Evolutionary conservation across 2,888 invertebrate genomes (phyloP), one percentile per base, ranked within the genome.

Genomic region (Coleophora flavipennella): DNA sequence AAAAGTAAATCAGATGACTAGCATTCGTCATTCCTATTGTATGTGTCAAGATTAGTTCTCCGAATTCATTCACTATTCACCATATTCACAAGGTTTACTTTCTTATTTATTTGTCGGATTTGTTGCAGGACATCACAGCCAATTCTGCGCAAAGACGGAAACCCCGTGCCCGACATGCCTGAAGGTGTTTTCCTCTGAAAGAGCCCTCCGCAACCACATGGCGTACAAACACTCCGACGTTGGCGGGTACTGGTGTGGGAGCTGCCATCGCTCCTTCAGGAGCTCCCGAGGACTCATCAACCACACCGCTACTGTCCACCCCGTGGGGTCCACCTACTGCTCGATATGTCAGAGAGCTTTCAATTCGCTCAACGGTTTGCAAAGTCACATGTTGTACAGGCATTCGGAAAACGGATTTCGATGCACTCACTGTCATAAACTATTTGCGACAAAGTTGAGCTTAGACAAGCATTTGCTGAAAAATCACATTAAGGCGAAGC

Each of bases 151-250:
- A n/a, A 60, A 62, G 45, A 46, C 44, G 33, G 59, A 57, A 12
- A 55, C 57, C 3, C 63, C 62, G 8, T 77, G 77, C 43, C 35
- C 47, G 1, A 40, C 51, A 11, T 77, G 76, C 48, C 54, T 59
- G 12, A 74, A 73, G 46, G 48, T 63, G 35, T 76, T 60, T 41
- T 46, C 55, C 40, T 71, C 72, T 10, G 41, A 44, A 28, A 47
- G 73, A 25, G 62, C 75, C 12, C 52, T 74, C 14, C 58, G 62
- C 9, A 74, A 74, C 46, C 77, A 76, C 39, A 44, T 58, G 1
- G 72, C 67, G 31, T 74, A 77, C 45, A 75, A 68, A 46, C 76
- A 77, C 42, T 66, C 73, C 4, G 51, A 56, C 14, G 55, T 42
- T 40, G 55, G 43, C 10, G 53, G 51, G 13, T 51, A 65, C 43